These are phyloP conservation scores for Drosophila jambulina DNA, from an alignment of 1,140 invertebrate genomes.

Conservation along the genomic window DNA sequence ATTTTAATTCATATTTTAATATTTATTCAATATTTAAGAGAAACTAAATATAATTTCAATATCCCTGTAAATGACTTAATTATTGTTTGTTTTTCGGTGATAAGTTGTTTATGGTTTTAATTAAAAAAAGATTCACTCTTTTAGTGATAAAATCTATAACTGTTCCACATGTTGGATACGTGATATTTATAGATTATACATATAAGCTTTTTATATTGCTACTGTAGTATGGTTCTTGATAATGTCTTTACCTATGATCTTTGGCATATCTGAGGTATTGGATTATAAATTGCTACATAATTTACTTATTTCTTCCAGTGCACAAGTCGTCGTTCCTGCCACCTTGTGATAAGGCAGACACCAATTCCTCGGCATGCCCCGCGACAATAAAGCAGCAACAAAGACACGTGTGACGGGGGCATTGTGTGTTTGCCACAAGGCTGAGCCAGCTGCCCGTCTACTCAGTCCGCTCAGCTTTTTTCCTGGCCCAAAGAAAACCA, in stretches of 20 bases:
- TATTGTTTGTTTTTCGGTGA: background rate
- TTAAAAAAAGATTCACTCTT: too few species aligned
- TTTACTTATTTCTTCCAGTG: background rate
- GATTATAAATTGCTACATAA: too few species aligned
- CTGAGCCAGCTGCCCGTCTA: constrained; percentile 41
- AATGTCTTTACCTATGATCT: background rate
- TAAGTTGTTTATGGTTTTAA: background rate
- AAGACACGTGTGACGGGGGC: constrained; percentile 23
- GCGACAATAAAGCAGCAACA: constrained; percentile 33
- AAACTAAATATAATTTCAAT: accelerated
- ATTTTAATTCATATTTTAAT: accelerated
- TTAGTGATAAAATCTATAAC: background rate
- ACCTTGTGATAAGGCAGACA: constrained; percentile 46
- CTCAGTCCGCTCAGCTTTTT: constrained; percentile 9
- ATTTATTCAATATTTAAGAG: background rate
- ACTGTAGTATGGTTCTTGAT: background rate
- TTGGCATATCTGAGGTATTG: background rate
- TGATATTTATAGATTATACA: background rate
- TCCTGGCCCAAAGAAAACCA: constrained; percentile 25
- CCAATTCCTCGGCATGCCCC: constrained; percentile 45
- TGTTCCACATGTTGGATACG: background rate
- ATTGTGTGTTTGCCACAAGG: constrained; percentile 54
- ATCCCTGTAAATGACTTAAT: background rate
- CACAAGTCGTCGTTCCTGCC: constrained; percentile 12
- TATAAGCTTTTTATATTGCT: background rate